These are phyloP conservation scores for Eupeodes luniger DNA, from an alignment of 2,888 invertebrate genomes.

Conservation along the genomic window DNA sequence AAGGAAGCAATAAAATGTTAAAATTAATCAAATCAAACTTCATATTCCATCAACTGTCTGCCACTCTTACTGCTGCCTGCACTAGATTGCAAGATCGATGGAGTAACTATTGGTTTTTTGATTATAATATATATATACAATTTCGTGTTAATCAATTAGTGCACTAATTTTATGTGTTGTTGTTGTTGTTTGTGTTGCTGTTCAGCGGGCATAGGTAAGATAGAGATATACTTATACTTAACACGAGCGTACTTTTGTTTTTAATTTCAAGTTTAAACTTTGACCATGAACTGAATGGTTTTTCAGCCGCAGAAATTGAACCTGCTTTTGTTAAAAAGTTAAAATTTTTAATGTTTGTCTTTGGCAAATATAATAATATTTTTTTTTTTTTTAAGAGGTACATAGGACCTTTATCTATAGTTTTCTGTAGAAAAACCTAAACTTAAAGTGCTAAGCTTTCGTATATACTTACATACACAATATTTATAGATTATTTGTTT, in stretches of 20 bases:
- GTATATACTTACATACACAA: too few species aligned
- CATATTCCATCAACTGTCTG: not conserved
- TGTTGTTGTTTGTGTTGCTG: not conserved
- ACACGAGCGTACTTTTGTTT: not conserved
- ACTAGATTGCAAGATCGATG: slow-evolving; percentile 42
- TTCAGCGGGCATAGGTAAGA: not conserved
- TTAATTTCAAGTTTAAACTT: slow-evolving; percentile 61
- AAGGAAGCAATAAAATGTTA: slow-evolving; percentile 39
- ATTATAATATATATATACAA: slow-evolving; percentile 15
- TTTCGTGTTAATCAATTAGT: slow-evolving; percentile 67
- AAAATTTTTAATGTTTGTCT: slow-evolving; percentile 27
- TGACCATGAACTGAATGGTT: slow-evolving; percentile 68
- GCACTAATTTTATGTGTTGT: slow-evolving; percentile 24
- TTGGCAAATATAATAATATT: slow-evolving; percentile 2
- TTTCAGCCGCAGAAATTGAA: slow-evolving; percentile 57
- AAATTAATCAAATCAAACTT: slow-evolving; percentile 30
- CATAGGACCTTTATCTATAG: not conserved
- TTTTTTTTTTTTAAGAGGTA: not conserved
- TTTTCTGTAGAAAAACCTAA: not conserved
- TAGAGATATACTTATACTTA: too few species aligned
- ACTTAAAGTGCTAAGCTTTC: not conserved
- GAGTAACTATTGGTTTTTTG: slow-evolving; percentile 51
- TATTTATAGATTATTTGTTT: slow-evolving; percentile 8
- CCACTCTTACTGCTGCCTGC: not conserved
- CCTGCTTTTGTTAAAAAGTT: slow-evolving; percentile 51